These are phyloP conservation scores for Pelobates fuscus DNA, from an alignment of 2,113 vertebrate genomes.

Conservation along the genomic window DNA sequence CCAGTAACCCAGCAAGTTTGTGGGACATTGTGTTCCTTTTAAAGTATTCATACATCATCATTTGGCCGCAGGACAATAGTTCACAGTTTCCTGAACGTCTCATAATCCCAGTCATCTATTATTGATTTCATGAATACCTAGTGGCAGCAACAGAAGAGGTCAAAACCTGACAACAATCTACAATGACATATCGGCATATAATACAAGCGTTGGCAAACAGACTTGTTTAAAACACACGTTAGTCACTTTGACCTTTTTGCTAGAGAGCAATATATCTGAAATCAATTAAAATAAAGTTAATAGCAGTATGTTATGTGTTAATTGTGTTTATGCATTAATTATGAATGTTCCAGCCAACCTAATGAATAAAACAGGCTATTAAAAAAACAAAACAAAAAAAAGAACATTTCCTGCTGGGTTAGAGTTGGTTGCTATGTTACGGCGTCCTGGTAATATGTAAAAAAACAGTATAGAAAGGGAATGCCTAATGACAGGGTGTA, in stretches of 20 bases:
- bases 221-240: neutral
- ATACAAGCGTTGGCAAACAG: constrained; percentile 16
- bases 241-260: neutral
- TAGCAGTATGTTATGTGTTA: neutral
- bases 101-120: no score
- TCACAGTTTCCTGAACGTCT: no score
- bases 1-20: no score
- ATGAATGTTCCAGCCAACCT: neutral
- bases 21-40: no score
- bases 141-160: no score
- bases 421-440: constrained; percentile 25
- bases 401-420: constrained; percentile 9
- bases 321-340: neutral
- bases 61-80: no score
- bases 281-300: neutral
- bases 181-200: neutral
- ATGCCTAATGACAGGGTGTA: constrained; percentile 40
- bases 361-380: neutral
- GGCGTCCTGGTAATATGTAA: constrained; percentile 50
- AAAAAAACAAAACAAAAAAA: neutral
- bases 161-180: no score
- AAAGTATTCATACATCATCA: no score
- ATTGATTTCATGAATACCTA: no score
- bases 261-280: neutral
- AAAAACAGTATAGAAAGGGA: constrained; percentile 28